These are phyloP conservation scores for Coremacera marginata DNA, from an alignment of 2,888 invertebrate genomes.

Conservation along the genomic window DNA sequence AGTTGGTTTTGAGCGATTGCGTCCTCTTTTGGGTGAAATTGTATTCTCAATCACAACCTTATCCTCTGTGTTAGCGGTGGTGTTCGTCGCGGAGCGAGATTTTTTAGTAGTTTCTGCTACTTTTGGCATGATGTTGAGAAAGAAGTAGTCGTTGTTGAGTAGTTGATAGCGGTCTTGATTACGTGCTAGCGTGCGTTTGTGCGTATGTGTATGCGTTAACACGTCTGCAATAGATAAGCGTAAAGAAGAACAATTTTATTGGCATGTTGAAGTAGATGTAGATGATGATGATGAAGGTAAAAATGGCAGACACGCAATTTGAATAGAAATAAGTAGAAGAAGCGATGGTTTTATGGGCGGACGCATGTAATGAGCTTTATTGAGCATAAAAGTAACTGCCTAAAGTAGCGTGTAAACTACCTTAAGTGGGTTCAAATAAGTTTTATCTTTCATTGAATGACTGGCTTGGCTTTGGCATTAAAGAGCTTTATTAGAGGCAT, in stretches of 20 bases:
- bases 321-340: slow-evolving; percentile 4
- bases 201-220: not conserved
- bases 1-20: slow-evolving; percentile 30
- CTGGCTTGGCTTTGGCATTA: too few species aligned
- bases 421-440: too few species aligned
- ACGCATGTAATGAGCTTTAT: not conserved
- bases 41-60: not conserved
- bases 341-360: not conserved
- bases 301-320: slow-evolving; percentile 6
- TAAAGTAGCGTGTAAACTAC: not conserved
- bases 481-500: too few species aligned
- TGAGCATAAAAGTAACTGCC: not conserved
- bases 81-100: not conserved
- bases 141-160: not conserved
- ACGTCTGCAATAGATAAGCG: slow-evolving; percentile 29
- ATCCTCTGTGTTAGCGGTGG: not conserved
- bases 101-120: not conserved
- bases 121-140: not conserved
- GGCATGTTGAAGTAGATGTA: not conserved
- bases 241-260: slow-evolving; percentile 26
- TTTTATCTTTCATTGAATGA: too few species aligned
- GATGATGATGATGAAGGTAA: not conserved
- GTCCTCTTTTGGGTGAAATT: slow-evolving; percentile 15
- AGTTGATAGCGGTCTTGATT: not conserved
- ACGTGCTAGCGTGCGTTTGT: not conserved